Evolutionary conservation across 2,888 invertebrate genomes (phyloP), one percentile per base, ranked within the genome.

Genomic region (Itoplectis maculator): DNA sequence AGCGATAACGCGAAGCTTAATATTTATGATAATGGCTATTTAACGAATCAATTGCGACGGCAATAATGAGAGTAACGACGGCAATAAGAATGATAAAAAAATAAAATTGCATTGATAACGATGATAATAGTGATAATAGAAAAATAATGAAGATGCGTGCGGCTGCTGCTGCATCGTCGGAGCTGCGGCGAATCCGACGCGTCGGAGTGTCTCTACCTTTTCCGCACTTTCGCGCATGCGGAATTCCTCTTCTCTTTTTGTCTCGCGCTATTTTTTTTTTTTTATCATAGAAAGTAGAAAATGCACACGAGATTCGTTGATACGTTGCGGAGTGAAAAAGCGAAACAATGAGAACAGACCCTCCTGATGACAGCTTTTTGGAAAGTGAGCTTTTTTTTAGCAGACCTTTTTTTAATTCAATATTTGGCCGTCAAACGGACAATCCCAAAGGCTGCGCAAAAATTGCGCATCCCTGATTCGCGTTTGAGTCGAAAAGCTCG

Each of bases 281-380:
- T 61, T 79, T 56, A 75, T 69, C 49, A 49, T 78, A 81, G 65
- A 76, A 84, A 84, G 79, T 81, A 79, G 74, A 74, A 78, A 84
- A 82, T 75, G 51, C 77, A 70, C 73, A 73, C 69, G 45, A 65
- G 49, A 84, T 85, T 86, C 85, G 85, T 85, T 86, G 87, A 86
- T 86, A 85, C 81, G 81, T 85, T 80, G 15, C 13, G 56, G 77
- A 65, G 69, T 78, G 68, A 70, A 76, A 73, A 79, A 59, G 9
- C 4, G 51, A 65, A 13, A 72, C 8, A 54, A 42, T 65, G 42
- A 80, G 18, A 63, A 70, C 65, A 56, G 9, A 40, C 70, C 69
- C 69, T 65, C 40, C 37, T 75, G 56, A 54, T 9, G 47, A 61
- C 5, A 47, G 18, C 13, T n/a, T 56, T 81, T 45, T 42, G 13